Percentiles rank a stretch among this genome's conserved stretches.
Conservation (phyloP, 2,113 vertebrate species). For the Tetrax tetrax region DNA sequence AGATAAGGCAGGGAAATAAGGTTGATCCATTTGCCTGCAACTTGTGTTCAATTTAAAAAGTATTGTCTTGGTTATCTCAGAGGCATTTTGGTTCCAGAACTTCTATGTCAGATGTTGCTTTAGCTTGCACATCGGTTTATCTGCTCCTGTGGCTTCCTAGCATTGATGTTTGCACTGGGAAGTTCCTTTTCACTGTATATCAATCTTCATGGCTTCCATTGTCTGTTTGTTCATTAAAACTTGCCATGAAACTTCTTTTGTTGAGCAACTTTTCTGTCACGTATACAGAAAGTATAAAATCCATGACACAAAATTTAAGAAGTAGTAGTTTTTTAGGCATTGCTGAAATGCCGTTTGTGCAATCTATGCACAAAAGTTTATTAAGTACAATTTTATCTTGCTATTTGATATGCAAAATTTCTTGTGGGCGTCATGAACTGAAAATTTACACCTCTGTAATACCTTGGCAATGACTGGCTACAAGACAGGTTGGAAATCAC, state of each 20-base stretch:
- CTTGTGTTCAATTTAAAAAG: background rate
- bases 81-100: background rate
- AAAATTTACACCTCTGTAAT: background rate
- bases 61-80: background rate
- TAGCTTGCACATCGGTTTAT: background rate
- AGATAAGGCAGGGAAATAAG: background rate
- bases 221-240: background rate
- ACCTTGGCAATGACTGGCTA: rapidly evolving
- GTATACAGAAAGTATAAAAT: background rate
- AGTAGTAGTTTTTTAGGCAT: background rate
- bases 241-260: background rate
- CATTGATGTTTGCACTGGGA: background rate
- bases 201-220: background rate
- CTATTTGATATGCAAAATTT: background rate
- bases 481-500: background rate
- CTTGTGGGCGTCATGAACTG: background rate
- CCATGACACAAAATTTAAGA: background rate
- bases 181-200: background rate
- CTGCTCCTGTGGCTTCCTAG: background rate
- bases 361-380: background rate
- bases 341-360: background rate
- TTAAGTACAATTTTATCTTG: background rate
- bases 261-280: background rate
- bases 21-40: background rate
- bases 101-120: background rate